A percentile compares a stretch with the other conserved stretches of the same genome.
Evolutionary conservation across 1,140 invertebrate genomes (phyloP).

Genomic region (Drosophila santomea): DNA sequence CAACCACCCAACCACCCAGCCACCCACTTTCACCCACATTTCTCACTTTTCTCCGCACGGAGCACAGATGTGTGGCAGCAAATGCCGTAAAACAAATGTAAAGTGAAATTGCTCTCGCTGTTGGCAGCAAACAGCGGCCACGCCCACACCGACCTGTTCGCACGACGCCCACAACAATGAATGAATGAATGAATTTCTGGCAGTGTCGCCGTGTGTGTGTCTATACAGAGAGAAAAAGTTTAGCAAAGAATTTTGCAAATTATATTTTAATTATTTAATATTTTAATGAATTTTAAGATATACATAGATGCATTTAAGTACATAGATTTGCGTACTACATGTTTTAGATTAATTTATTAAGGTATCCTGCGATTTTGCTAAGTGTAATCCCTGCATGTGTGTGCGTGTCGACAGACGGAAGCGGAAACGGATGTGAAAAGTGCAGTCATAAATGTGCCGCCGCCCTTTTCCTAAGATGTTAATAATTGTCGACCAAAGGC

Average conservation of each 20-base stretch:
- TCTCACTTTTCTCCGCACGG: constrained; percentile 20
- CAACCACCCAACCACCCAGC: constrained; percentile 8
- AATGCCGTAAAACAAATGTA: constrained; percentile 83
- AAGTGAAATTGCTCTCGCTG: constrained; percentile 79
- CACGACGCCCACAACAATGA: constrained; percentile 40
- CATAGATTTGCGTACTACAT: too few relatives aligned
- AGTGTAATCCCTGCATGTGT: constrained; percentile 11
- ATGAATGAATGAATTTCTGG: constrained; percentile 40
- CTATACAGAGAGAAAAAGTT: background rate
- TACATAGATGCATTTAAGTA: too few relatives aligned
- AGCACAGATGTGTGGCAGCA: constrained; percentile 63
- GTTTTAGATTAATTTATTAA: background rate
- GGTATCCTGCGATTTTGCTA: background rate
- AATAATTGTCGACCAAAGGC: constrained; percentile 70
- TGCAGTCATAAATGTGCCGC: constrained; percentile 81
- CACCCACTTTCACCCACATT: constrained; percentile 8
- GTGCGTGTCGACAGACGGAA: constrained; percentile 69
- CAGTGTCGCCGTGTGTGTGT: constrained; percentile 19
- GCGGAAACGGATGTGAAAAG: constrained; percentile 82
- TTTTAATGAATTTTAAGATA: too few relatives aligned
- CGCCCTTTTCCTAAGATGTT: constrained; percentile 76
- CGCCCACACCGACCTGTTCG: constrained; percentile 61
- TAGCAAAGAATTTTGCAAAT: background rate
- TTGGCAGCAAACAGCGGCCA: constrained; percentile 43
- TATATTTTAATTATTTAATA: background rate